Evolutionary conservation across 1,140 invertebrate species (phyloP).

Genomic region (Drosophila grimshawi): DNA sequence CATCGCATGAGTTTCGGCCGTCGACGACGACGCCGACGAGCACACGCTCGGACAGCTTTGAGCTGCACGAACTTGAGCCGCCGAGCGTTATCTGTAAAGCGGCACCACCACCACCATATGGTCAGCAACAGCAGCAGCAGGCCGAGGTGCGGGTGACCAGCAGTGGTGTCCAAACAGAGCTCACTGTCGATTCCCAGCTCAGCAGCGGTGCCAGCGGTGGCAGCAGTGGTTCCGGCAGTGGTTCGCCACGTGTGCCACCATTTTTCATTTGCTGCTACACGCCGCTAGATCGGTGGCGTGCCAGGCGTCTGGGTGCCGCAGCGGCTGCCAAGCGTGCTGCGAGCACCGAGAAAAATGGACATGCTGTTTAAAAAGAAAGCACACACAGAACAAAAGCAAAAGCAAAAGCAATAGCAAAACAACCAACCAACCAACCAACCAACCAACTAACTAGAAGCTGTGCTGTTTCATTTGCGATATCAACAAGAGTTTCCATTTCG

Average conservation of each 20-base stretch:
- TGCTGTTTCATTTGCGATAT: conserved; percentile 84
- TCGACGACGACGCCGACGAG: conserved; percentile 73
- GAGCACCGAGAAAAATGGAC: conserved; percentile 28
- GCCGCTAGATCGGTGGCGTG: conserved; percentile 81
- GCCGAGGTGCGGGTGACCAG: conserved; percentile 71
- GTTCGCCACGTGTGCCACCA: conserved; percentile 54
- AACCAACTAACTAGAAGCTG: conserved; percentile 15
- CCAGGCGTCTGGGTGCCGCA: conserved; percentile 56
- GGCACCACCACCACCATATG: conserved; percentile 36
- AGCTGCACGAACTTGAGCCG: conserved; percentile 74
- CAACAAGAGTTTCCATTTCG: conserved; percentile 83
- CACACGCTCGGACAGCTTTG: conserved; percentile 73
- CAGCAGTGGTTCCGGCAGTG: conserved; percentile 9
- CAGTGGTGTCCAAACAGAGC: conserved; percentile 79
- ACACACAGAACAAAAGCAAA: background rate
- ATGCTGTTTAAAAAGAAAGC: conserved; percentile 69
- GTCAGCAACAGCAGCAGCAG: conserved; percentile 17
- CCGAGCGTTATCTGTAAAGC: conserved; percentile 78
- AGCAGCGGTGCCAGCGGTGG: conserved; percentile 51
- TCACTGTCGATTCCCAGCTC: conserved; percentile 71
- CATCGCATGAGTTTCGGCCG: conserved; percentile 80
- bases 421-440: background rate
- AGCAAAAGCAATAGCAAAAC: too few relatives aligned
- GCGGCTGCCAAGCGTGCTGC: conserved; percentile 28
- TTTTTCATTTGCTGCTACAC: conserved; percentile 83